Evolutionary conservation across 2,113 vertebrate genomes (phyloP).

Genomic region (Strix aluco): DNA sequence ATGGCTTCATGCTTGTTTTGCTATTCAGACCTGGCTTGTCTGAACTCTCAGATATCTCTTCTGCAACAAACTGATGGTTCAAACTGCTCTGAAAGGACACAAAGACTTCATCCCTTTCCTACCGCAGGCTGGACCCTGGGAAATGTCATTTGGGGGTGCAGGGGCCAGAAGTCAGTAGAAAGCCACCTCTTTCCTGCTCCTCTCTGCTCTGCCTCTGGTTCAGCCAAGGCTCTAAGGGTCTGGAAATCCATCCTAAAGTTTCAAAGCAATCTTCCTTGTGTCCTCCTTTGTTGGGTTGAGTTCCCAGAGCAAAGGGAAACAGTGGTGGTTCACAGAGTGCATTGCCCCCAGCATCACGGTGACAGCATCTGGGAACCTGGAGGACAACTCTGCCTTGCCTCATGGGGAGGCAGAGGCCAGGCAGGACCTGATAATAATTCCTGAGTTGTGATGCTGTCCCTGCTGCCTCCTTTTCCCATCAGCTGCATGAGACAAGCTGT

Average conservation of each 20-base stretch:
- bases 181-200: neutral
- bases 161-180: neutral
- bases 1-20: neutral
- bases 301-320: neutral
- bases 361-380: neutral
- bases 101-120: neutral
- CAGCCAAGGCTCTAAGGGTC: neutral
- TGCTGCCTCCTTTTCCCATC: neutral
- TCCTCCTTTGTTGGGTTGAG: neutral
- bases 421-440: neutral
- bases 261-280: neutral
- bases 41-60: neutral
- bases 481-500: neutral
- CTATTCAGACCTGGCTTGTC: neutral
- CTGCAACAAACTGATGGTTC: neutral
- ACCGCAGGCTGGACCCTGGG: neutral
- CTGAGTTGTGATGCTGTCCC: neutral
- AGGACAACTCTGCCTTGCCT: neutral
- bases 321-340: rapidly evolving
- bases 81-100: neutral
- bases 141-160: neutral
- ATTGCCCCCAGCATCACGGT: neutral
- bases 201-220: neutral
- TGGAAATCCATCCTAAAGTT: neutral
- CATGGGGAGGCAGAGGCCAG: neutral